Conservation (phyloP, 2,797 vertebrate genomes). For the Austrolebias charrua region DNA sequence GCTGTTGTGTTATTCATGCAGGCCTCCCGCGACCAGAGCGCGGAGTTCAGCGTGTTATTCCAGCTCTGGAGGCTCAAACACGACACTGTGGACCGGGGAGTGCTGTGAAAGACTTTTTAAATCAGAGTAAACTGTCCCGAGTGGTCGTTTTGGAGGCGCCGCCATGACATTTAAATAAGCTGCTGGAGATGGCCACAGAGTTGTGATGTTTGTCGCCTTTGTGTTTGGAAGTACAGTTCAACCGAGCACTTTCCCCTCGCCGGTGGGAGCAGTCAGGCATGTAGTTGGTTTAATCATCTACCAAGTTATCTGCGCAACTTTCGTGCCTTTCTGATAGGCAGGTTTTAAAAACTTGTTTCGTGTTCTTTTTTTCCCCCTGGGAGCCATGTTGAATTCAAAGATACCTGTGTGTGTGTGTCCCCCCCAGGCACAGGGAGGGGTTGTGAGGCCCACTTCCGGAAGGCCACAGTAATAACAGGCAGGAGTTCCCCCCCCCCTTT, state of each 20-base stretch:
- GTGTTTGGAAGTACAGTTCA: slow-evolving; percentile 6
- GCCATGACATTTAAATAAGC: background rate
- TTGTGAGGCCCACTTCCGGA: slow-evolving; percentile 74
- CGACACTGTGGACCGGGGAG: background rate
- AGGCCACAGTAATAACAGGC: slow-evolving; percentile 75
- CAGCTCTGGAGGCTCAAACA: slow-evolving; percentile 19
- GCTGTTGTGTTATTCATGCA: slow-evolving; percentile 84
- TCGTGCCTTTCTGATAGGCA: background rate
- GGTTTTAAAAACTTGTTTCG: background rate
- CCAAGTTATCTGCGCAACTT: slow-evolving; percentile 1
- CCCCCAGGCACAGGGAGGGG: slow-evolving; percentile 62
- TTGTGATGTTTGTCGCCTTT: background rate
- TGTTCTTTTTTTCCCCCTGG: background rate
- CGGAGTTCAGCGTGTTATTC: slow-evolving; percentile 74
- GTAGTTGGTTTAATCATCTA: slow-evolving; percentile 5
- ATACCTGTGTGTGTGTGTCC: slow-evolving; percentile 72
- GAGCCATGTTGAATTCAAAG: slow-evolving; percentile 38
- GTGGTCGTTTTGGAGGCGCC: slow-evolving; percentile 11
- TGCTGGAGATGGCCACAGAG: too few relatives aligned
- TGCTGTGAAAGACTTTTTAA: background rate
- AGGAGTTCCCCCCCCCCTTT: slow-evolving; percentile 42
- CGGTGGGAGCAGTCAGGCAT: slow-evolving; percentile 14
- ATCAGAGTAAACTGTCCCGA: background rate
- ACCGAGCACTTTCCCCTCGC: slow-evolving; percentile 13
- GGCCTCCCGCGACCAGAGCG: slow-evolving; percentile 73